A percentile compares a stretch with the other conserved stretches of the same genome.
Evolutionary conservation across 2,888 invertebrate genomes (phyloP).

Genomic region (Bombylius discolor): DNA sequence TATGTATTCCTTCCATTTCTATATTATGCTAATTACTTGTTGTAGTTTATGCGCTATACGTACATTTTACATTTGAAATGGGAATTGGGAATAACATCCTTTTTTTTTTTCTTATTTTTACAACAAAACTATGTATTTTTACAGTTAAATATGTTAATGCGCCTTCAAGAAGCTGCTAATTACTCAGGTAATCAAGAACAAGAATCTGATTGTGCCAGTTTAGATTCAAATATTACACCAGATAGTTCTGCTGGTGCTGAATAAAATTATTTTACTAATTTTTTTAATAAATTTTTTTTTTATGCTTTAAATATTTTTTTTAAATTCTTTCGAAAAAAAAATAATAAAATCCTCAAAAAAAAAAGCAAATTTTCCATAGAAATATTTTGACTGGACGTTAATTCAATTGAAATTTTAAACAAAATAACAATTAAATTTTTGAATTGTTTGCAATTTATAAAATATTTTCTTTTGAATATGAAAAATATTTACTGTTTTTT

Average conservation of each 20-base stretch:
- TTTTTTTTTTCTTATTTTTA: constrained; percentile 6
- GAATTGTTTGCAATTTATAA: too few species aligned
- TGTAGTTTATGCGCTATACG: neutral
- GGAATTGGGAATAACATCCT: neutral
- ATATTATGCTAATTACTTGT: neutral
- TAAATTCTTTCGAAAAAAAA: too few species aligned
- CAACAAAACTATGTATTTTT: constrained; percentile 20
- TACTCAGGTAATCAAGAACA: constrained; percentile 83
- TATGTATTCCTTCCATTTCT: constrained; percentile 31
- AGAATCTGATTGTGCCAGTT: constrained; percentile 78
- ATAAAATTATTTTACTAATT: constrained; percentile 14
- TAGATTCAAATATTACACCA: constrained; percentile 64
- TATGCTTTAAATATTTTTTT: too few species aligned
- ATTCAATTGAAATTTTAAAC: too few species aligned
- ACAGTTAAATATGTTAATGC: constrained; percentile 88
- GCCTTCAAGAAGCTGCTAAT: constrained; percentile 89
- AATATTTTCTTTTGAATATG: too few species aligned
- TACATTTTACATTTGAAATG: neutral
- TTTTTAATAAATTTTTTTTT: too few species aligned
- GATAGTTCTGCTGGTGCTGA: constrained; percentile 45
- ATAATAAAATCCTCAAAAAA: too few species aligned
- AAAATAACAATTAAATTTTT: too few species aligned
- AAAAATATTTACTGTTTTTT: too few species aligned
- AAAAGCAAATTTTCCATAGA: too few species aligned
- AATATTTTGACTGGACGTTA: too few species aligned